Percentiles rank a stretch among this genome's conserved stretches.
These are phyloP conservation scores for Corapipo altera DNA, from an alignment of 2,113 vertebrate genomes.

Conservation along the genomic window DNA sequence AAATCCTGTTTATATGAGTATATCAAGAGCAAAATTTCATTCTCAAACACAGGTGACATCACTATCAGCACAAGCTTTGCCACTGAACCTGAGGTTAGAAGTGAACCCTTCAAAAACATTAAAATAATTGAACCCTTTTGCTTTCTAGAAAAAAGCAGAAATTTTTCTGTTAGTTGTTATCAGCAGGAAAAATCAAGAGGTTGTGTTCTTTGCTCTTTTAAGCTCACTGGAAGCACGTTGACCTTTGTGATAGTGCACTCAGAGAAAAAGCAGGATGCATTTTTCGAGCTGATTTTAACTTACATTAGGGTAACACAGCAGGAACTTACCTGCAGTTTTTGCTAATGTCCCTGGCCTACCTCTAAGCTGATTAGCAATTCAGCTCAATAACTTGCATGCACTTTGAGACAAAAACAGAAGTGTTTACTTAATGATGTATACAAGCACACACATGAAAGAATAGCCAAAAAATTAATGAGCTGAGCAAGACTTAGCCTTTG, in stretches of 20 bases:
- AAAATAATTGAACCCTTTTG: not conserved
- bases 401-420: not conserved
- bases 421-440: not conserved
- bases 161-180: not conserved
- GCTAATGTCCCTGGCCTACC: not conserved
- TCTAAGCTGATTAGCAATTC: not conserved
- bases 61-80: not conserved
- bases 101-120: not conserved
- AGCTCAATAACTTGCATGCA: not conserved
- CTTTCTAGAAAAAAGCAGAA: not conserved
- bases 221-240: not conserved
- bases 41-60: rapidly evolving
- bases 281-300: not conserved
- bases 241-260: not conserved
- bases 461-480: not conserved
- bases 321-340: not conserved
- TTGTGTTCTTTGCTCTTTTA: not conserved
- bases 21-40: not conserved
- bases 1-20: not conserved
- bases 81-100: not conserved
- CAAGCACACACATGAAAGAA: not conserved
- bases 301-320: not conserved
- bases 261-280: not conserved
- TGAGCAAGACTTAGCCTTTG: not conserved
- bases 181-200: not conserved